Evolutionary conservation across 2,888 invertebrate genomes (phyloP).

Genomic region (Mesorhabditis belari): DNA sequence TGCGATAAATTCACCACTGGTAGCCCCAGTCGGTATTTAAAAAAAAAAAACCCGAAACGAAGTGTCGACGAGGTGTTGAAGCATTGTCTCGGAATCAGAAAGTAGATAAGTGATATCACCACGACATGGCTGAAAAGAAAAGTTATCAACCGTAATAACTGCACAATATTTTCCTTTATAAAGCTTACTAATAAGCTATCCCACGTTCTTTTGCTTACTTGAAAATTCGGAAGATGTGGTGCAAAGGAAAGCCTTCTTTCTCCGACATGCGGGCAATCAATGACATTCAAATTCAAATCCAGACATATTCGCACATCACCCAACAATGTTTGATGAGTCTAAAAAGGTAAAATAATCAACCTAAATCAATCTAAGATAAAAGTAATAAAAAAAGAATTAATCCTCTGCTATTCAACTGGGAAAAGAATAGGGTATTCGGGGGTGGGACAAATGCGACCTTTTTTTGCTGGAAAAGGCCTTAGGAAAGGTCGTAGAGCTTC

Average conservation of each 20-base stretch:
- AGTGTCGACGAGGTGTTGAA: too few species aligned
- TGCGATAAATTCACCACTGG: too few species aligned
- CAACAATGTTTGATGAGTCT: slow-evolving; percentile 14
- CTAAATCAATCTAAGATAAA: neutral
- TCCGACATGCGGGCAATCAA: slow-evolving; percentile 12
- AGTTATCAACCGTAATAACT: too few species aligned
- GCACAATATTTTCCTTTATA: neutral
- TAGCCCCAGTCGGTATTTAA: too few species aligned
- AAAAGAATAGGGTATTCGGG: too few species aligned
- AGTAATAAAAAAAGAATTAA: neutral
- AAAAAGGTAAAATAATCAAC: slow-evolving; percentile 4
- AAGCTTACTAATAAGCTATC: too few species aligned
- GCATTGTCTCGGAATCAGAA: neutral
- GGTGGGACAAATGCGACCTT: too few species aligned
- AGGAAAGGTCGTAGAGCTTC: too few species aligned
- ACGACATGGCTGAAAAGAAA: neutral
- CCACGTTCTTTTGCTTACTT: neutral
- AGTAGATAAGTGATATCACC: neutral
- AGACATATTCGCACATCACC: slow-evolving; percentile 24
- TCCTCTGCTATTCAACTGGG: neutral
- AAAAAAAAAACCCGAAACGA: too few species aligned
- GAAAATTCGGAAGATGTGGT: neutral
- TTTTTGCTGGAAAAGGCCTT: too few species aligned
- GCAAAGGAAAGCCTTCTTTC: neutral
- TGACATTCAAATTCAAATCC: slow-evolving; percentile 11